These are phyloP conservation scores for Neelides sp. DNA, from an alignment of 1,140 invertebrate genomes.

Conservation along the genomic window DNA sequence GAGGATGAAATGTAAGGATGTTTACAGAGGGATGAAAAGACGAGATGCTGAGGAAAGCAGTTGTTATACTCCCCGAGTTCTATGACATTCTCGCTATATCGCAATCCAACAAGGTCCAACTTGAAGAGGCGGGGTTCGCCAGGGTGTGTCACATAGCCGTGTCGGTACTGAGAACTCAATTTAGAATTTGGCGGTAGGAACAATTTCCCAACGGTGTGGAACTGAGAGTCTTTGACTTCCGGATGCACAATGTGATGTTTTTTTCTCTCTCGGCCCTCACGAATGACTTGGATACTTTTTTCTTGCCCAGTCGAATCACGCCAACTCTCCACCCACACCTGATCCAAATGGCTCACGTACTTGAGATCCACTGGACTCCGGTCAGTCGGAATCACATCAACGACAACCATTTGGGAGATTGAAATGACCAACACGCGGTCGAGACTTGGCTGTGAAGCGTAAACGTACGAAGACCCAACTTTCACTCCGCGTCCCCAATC, in stretches of 20 bases:
- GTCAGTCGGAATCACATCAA: slow-evolving; percentile 57
- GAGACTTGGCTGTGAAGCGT: slow-evolving; percentile 57
- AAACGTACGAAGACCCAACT: slow-evolving; percentile 57
- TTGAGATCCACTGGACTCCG: slow-evolving; percentile 56
- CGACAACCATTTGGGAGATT: slow-evolving; percentile 56
- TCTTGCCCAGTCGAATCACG: slow-evolving; percentile 24
- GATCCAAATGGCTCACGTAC: slow-evolving; percentile 58
- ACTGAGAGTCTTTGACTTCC: slow-evolving; percentile 61
- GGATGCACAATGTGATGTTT: slow-evolving; percentile 64
- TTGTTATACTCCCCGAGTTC: slow-evolving; percentile 60
- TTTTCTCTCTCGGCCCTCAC: slow-evolving; percentile 56
- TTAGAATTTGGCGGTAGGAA: slow-evolving; percentile 47
- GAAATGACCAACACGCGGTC: slow-evolving; percentile 57
- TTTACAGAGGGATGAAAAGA: slow-evolving; percentile 61
- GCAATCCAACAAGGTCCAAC: slow-evolving; percentile 57
- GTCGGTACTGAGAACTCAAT: slow-evolving; percentile 32
- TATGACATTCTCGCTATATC: slow-evolving; percentile 58
- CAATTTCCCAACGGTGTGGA: slow-evolving; percentile 56
- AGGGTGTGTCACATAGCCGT: slow-evolving; percentile 62
- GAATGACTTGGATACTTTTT: slow-evolving; percentile 60
- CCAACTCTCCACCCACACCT: slow-evolving; percentile 67
- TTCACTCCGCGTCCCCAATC: slow-evolving; percentile 62
- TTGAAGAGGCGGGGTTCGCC: slow-evolving; percentile 61
- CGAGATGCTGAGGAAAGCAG: slow-evolving; percentile 54
- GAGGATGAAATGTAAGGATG: slow-evolving; percentile 20